phyloP scores from a whole-genome alignment of 1,140 invertebrate genomes.

The Caenorhabditis brenneri region DNA sequence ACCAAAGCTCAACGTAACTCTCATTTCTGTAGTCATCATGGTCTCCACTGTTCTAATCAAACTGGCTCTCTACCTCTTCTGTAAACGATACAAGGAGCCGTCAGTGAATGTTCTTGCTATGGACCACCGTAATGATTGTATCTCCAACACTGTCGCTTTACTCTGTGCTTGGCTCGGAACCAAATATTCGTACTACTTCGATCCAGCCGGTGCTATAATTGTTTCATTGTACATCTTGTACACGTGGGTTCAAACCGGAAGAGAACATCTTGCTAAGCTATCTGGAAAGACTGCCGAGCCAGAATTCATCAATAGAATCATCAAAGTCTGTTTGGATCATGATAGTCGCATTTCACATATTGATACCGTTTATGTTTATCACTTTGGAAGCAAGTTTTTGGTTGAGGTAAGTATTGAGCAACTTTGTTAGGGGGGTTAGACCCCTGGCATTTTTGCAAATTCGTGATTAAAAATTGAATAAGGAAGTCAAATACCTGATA shows the following conservation, averaged over 20 bases:
- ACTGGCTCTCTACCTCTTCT: conserved; percentile 71
- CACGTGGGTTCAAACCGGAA: conserved; percentile 65
- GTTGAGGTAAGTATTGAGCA: conserved; percentile 55
- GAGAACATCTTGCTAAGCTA: conserved; percentile 65
- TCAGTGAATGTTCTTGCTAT: conserved; percentile 71
- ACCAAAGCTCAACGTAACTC: neutral
- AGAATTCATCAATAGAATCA: conserved; percentile 59
- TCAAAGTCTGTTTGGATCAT: conserved; percentile 58
- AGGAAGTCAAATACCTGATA: neutral
- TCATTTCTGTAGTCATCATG: conserved; percentile 71
- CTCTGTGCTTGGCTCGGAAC: conserved; percentile 66
- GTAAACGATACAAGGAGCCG: conserved; percentile 67
- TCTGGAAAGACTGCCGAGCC: conserved; percentile 61
- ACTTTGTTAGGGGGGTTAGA: too few relatives aligned
- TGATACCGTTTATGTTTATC: conserved; percentile 57
- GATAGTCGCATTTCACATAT: conserved; percentile 51
- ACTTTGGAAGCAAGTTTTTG: conserved; percentile 53
- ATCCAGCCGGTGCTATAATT: conserved; percentile 73
- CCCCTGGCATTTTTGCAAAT: too few relatives aligned
- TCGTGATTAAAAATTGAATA: too few relatives aligned
- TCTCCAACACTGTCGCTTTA: conserved; percentile 72
- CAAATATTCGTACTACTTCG: conserved; percentile 70
- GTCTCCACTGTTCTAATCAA: conserved; percentile 71
- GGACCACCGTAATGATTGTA: conserved; percentile 73
- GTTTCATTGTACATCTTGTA: conserved; percentile 72